Conservation (phyloP, 2,888 invertebrate species). For the Leptopilina drosophilae region DNA sequence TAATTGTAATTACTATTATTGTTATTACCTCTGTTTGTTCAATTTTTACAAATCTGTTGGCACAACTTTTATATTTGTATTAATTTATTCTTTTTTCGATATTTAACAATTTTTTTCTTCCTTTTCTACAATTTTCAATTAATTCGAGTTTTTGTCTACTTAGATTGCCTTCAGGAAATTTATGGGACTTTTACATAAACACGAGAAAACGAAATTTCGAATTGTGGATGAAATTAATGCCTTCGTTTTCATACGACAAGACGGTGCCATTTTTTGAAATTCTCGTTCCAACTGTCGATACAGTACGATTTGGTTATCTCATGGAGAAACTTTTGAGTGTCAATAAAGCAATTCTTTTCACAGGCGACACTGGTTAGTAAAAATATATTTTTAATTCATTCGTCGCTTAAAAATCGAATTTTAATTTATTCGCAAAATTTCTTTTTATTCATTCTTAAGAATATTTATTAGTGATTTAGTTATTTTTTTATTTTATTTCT, state of each 20-base stretch:
- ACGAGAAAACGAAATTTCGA: conserved; percentile 84
- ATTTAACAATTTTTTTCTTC: too few relatives aligned
- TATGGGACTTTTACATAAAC: conserved; percentile 89
- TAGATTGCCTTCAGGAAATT: conserved; percentile 85
- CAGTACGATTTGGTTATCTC: conserved; percentile 90
- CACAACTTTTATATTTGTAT: too few relatives aligned
- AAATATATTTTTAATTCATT: conserved; percentile 8
- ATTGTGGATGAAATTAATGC: conserved; percentile 88
- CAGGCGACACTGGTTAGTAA: conserved; percentile 88
- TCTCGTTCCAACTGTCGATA: conserved; percentile 93
- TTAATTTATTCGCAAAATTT: too few relatives aligned
- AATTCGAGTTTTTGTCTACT: conserved; percentile 11
- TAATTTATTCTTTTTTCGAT: too few relatives aligned
- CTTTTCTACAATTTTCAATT: not conserved
- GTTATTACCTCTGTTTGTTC: not conserved
- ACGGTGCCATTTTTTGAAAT: conserved; percentile 91
- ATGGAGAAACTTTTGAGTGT: conserved; percentile 86
- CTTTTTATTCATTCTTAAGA: too few relatives aligned
- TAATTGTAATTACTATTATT: conserved; percentile 23
- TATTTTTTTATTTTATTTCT: too few relatives aligned
- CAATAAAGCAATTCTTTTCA: conserved; percentile 89
- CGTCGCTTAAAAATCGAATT: not conserved
- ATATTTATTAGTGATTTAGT: too few relatives aligned
- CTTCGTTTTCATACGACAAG: conserved; percentile 84
- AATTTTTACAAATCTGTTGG: too few relatives aligned